Evolutionary conservation across 1,140 invertebrate species (phyloP).

Genomic region (Ostrea edulis): DNA sequence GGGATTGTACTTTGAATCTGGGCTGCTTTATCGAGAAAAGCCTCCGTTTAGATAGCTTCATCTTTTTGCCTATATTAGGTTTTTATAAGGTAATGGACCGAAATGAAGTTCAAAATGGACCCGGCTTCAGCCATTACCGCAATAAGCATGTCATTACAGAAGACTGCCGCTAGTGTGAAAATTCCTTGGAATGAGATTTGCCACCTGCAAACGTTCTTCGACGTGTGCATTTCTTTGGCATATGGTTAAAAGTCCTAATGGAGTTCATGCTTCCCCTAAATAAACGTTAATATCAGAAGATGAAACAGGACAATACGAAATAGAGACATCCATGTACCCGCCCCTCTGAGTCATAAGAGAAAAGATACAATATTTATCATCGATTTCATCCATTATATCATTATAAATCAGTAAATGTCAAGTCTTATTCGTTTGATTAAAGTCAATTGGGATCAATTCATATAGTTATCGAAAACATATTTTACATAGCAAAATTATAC

Average conservation of each 20-base stretch:
- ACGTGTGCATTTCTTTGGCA: neutral
- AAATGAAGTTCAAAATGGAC: constrained; percentile 1
- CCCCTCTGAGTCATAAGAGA: constrained; percentile 20
- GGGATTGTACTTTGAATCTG: neutral
- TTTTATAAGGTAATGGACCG: constrained; percentile 24
- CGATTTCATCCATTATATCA: constrained; percentile 28
- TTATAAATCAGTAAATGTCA: constrained; percentile 32
- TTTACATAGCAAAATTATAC: constrained; percentile 11
- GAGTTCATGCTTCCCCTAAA: neutral
- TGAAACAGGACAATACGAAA: neutral
- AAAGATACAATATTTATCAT: constrained; percentile 38
- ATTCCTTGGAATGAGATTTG: neutral
- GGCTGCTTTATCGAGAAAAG: neutral
- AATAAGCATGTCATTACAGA: neutral
- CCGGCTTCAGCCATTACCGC: neutral
- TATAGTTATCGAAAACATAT: constrained; percentile 35
- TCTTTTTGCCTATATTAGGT: neutral
- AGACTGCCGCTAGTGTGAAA: neutral
- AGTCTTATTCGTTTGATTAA: neutral
- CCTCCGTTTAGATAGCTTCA: neutral
- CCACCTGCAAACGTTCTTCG: constrained; percentile 2
- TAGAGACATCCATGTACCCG: neutral
- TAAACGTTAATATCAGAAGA: constrained; percentile 17
- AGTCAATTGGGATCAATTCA: constrained; percentile 30
- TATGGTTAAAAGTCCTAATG: neutral